Base-by-base conservation (phyloP, 2,888 invertebrate species). In the Parnassius mnemosyne region DNA sequence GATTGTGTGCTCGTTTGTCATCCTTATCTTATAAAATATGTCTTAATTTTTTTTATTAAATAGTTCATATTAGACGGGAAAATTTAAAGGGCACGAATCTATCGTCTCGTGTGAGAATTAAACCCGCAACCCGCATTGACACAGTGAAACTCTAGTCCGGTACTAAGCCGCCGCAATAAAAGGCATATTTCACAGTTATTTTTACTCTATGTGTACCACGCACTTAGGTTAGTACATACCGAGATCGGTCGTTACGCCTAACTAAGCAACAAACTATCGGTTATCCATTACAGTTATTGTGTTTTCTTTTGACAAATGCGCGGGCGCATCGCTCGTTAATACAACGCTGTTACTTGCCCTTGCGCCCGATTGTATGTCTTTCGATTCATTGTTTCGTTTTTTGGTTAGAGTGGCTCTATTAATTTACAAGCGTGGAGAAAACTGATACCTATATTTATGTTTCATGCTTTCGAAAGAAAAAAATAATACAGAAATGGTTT, bases 231-330 rank as follows among this genome's bases (percentile, higher is more conserved):
- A 68, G 65, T 68, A 69, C 71, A 71, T 73, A 73, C 73, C 73
- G 70, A 70, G 69, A 65, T 65, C 73, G 79, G 74, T 80, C 80
- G 81, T 81, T 79, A 78, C 78, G 69, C 70, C 80, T 83, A 88
- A 88, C 89, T 86, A 86, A 84, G 82, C 80, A 78, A 81, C 86
- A 77, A 85, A 87, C 87, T 85, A 87, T 86, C 71, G 84, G 87
- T 85, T 87, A 90, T 89, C 85, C 85, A 89, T 89, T 81, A 85
- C 80, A 77, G 78, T 83, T 83, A 89, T 89, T 89, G 88, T 89
- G 78, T 85, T 80, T 83, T 83, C 81, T 81, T 84, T 83, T 89
- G 89, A 89, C 84, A 86, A 90, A 89, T 89, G 84, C 71, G 69
- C 74, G 64, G 59, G 71, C 74, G 76, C 81, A 71, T 66, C 68